Evolutionary conservation across 2,113 vertebrate genomes (phyloP), one percentile per base, ranked within the genome.

Genomic region (Podarcis raffonei): DNA sequence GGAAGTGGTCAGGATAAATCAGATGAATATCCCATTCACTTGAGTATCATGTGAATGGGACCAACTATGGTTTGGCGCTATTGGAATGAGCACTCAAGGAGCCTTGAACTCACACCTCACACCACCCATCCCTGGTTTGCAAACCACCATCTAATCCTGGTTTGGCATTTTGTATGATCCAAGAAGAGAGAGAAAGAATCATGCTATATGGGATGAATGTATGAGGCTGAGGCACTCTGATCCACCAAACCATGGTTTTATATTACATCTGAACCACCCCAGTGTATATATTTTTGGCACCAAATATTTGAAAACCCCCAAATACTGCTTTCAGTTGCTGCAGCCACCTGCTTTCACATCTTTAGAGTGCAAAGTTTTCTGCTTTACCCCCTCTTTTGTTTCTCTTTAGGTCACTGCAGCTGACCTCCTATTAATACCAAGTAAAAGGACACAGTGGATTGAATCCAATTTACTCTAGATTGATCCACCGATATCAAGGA

Each of bases 1-100:
- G 87, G 89, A 90, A 93, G 89, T 0, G 0, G 0, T 81, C 89
- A 90, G 83, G 92, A 93, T 66, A 90, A 90, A 32, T 85, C 84
- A 91, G 84, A 93, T 83, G 86, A 65, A 62, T 80, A 78, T 94
- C 37, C 53, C 77, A 48, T 48, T 94, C 91, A 83, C 69, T 35
- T 75, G 35, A 53, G 53, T 23, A 84, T 53, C 48, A 53, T 53
- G 57, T 65, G 16, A 37, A 79, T 32, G 42, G 32, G 37, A 2
- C 35, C 13, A 78, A 32, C 37, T n/a, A 25, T 53, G 65, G 18
- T 42, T 77, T 77, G 57, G 72, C 18, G 68, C 32, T 84, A 53
- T 3, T 12, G 30, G 18, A 32, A 32, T 84, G 30, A 23, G 20
- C 7, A 1, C 2, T 86, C 20, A 42, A 68, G 84, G 27, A 48